Base-by-base conservation (phyloP, 2,888 invertebrate genomes). In the Mechanitis messenoides region DNA sequence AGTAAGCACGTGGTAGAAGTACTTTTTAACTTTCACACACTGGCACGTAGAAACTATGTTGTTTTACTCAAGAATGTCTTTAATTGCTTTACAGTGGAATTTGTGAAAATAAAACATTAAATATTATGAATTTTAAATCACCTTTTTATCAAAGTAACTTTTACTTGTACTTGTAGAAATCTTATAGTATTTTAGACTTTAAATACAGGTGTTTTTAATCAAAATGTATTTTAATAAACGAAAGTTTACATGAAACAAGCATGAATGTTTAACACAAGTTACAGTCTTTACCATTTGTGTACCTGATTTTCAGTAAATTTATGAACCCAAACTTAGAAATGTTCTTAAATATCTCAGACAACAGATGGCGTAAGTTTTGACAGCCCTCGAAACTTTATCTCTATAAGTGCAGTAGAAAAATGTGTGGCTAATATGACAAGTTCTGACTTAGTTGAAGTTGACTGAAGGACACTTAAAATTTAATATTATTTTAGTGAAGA, bases 241-340 rank as follows among this genome's bases (percentile, higher is more conserved):
- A 35, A 35, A 35, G 35, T 35, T 35, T 35, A 35, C 35, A 35
- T 35, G 35, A 35, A 35, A 35, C 35, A 35, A 20, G 20, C 35
- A 35, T 5, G 5, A 3, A 35, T 35, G 3, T 35, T 35, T 3
- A 35, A 35, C 3, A 5, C 35, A 82, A 82, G 84, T 83, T 81
- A 81, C 83, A 83, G 77, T 84, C 81, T 72, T 69, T 74, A 73
- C 77, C 83, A 78, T 77, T 76, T 79, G 78, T 80, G 78, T 82
- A 20, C 20, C 20, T 20, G 20, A 20, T 20, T 69, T 70, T 68
- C 69, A 73, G 72, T 71, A 68, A 73, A 68, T 74, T 72, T 78
- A 81, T 81, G 81, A 81, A 81, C 80, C 79, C 80, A 78, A 76
- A 71, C 73, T 76, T 74, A 78, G 75, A 70, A 77, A 78, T 76